These are phyloP conservation scores for Ctenicera cuprea DNA, from an alignment of 2,888 invertebrate species.

Conservation along the genomic window DNA sequence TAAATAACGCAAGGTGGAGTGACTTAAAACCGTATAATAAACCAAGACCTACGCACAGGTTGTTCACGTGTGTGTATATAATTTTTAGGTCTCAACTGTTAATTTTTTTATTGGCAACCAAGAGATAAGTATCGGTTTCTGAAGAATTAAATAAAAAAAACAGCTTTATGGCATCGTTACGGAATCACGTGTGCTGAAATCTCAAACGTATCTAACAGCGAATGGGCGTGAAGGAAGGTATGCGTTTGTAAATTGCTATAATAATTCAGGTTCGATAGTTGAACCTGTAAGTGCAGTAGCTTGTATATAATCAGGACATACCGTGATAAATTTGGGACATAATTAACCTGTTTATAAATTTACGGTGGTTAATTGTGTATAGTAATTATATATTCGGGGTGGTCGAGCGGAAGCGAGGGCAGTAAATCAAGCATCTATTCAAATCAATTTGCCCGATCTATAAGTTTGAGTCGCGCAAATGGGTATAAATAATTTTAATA, in stretches of 20 bases:
- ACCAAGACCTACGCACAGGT: not conserved
- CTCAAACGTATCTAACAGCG: not conserved
- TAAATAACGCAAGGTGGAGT: slow-evolving; percentile 23
- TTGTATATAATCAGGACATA: slow-evolving; percentile 26
- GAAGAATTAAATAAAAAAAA: not conserved
- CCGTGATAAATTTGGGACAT: slow-evolving; percentile 36
- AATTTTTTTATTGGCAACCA: not conserved
- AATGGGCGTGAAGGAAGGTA: slow-evolving; percentile 34
- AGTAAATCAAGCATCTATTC: slow-evolving; percentile 40
- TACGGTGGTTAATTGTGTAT: slow-evolving; percentile 48
- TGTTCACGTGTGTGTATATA: not conserved
- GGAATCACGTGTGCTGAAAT: not conserved
- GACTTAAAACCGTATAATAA: slow-evolving; percentile 21
- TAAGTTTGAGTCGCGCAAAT: slow-evolving; percentile 16
- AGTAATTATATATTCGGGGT: slow-evolving; percentile 47
- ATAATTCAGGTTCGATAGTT: slow-evolving; percentile 27
- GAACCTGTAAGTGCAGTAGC: slow-evolving; percentile 34
- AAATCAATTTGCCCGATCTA: slow-evolving; percentile 46
- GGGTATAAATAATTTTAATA: slow-evolving; percentile 38
- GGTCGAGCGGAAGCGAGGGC: slow-evolving; percentile 42
- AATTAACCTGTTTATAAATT: slow-evolving; percentile 49
- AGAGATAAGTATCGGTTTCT: not conserved
- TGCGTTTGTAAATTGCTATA: slow-evolving; percentile 26
- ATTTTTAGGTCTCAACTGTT: slow-evolving; percentile 8
- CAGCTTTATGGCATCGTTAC: not conserved